A percentile compares a stretch with the other conserved stretches of the same genome.
Evolutionary conservation across 2,888 invertebrate species (phyloP).

Genomic region (Cryptocephalus primarius): DNA sequence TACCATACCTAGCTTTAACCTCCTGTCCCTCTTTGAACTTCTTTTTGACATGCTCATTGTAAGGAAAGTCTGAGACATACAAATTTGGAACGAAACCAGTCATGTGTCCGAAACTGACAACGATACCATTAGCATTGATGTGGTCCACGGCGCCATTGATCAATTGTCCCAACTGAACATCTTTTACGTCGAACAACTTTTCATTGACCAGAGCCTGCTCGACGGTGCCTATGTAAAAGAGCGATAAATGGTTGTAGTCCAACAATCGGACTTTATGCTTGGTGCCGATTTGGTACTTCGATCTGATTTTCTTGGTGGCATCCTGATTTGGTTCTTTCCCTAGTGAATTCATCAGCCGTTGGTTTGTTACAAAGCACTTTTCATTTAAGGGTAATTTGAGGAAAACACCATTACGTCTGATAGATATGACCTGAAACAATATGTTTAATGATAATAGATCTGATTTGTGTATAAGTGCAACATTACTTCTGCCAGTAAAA

Average conservation of each 20-base stretch:
- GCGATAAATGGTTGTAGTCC: constrained; percentile 54
- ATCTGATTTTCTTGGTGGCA: constrained; percentile 38
- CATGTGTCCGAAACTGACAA: constrained; percentile 43
- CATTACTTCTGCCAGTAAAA: constrained; percentile 14
- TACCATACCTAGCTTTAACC: constrained; percentile 44
- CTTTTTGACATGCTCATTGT: constrained; percentile 34
- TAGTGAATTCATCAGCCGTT: constrained; percentile 23
- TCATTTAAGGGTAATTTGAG: constrained; percentile 23
- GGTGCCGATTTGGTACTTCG: constrained; percentile 40
- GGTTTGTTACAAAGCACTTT: constrained; percentile 29
- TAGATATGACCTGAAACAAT: constrained; percentile 20
- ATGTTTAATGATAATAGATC: not conserved
- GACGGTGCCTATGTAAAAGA: constrained; percentile 56
- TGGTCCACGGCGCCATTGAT: constrained; percentile 43
- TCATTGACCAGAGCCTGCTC: constrained; percentile 45
- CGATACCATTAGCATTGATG: constrained; percentile 40
- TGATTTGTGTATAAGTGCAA: not conserved
- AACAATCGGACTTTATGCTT: constrained; percentile 45
- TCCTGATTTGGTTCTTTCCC: constrained; percentile 16
- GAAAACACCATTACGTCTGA: constrained; percentile 23
- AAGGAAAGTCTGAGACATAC: constrained; percentile 44
- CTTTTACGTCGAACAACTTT: constrained; percentile 42
- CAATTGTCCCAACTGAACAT: constrained; percentile 44
- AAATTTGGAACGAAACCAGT: constrained; percentile 47
- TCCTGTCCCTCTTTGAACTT: constrained; percentile 46